A percentile compares a stretch with the other conserved stretches of the same genome.
phyloP scores from a whole-genome alignment of 2,113 vertebrate genomes.

The Pelvicachromis taeniatus region DNA sequence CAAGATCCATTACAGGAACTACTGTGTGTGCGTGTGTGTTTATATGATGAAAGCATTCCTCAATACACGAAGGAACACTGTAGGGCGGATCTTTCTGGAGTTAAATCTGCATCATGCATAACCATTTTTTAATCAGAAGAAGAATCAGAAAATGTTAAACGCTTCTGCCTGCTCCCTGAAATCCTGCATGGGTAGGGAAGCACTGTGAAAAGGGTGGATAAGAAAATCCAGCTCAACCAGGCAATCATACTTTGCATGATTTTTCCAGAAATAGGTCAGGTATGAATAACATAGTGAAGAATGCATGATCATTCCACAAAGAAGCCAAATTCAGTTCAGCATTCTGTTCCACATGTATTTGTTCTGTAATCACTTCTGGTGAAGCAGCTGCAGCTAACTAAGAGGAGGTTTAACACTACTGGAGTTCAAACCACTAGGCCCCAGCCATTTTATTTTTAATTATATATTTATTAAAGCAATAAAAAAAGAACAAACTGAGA shows the following conservation, averaged over 20 bases:
- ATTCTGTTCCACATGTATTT: not conserved
- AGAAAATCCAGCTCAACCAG: slow-evolving; percentile 3
- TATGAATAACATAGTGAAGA: slow-evolving; percentile 26
- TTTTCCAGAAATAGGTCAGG: slow-evolving; percentile 47
- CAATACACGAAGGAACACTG: not conserved
- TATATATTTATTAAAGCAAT: not conserved
- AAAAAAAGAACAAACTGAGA: not conserved
- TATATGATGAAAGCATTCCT: not conserved
- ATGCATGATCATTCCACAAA: slow-evolving; percentile 17
- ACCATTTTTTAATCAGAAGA: not conserved
- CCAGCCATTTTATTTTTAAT: not conserved
- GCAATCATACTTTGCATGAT: slow-evolving; percentile 18
- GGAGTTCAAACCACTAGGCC: not conserved
- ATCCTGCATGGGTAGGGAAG: not conserved
- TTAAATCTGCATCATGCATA: not conserved
- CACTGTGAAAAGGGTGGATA: not conserved
- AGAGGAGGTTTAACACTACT: not conserved
- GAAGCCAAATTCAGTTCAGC: slow-evolving; percentile 5
- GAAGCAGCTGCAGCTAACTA: slow-evolving; percentile 14
- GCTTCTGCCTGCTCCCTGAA: not conserved
- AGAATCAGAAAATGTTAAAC: not conserved
- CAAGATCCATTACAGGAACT: not conserved
- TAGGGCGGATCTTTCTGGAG: not conserved
- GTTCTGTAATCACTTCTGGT: slow-evolving; percentile 31
- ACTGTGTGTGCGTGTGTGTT: not conserved